phyloP scores from a whole-genome alignment of 2,888 invertebrate genomes.

The Escarpia spicata region DNA sequence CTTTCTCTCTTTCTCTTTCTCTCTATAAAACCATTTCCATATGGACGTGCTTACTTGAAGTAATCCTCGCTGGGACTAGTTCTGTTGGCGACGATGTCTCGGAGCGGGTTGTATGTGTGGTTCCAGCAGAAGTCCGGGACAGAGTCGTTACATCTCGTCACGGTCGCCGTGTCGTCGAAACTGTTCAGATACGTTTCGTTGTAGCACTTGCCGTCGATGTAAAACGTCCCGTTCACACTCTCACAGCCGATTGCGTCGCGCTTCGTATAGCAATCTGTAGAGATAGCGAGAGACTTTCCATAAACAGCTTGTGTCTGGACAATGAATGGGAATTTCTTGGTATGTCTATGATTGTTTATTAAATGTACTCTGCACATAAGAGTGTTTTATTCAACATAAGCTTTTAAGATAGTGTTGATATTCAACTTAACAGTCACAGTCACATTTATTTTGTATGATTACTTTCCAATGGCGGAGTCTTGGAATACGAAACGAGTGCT shows the following conservation, averaged over 20 bases:
- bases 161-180: slow-evolving; percentile 22
- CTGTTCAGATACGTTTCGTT: slow-evolving; percentile 34
- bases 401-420: too few relatives aligned
- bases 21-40: not conserved
- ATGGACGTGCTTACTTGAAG: slow-evolving; percentile 36
- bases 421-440: too few relatives aligned
- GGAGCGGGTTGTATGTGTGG: slow-evolving; percentile 23
- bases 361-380: too few relatives aligned
- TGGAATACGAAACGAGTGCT: not conserved
- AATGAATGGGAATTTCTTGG: too few relatives aligned
- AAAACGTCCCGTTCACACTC: slow-evolving; percentile 23
- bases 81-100: slow-evolving; percentile 23
- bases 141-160: not conserved
- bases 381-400: too few relatives aligned
- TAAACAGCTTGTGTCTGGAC: not conserved
- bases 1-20: too few relatives aligned
- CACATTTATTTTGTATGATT: not conserved
- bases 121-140: slow-evolving; percentile 10
- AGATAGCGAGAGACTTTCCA: not conserved
- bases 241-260: slow-evolving; percentile 38
- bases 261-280: slow-evolving; percentile 41
- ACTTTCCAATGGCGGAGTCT: not conserved
- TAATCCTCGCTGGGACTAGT: slow-evolving; percentile 42
- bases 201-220: slow-evolving; percentile 42
- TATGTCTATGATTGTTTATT: too few relatives aligned